Base-by-base conservation (phyloP, 2,797 vertebrate genomes). In the Neosilurus hyrtlii region DNA sequence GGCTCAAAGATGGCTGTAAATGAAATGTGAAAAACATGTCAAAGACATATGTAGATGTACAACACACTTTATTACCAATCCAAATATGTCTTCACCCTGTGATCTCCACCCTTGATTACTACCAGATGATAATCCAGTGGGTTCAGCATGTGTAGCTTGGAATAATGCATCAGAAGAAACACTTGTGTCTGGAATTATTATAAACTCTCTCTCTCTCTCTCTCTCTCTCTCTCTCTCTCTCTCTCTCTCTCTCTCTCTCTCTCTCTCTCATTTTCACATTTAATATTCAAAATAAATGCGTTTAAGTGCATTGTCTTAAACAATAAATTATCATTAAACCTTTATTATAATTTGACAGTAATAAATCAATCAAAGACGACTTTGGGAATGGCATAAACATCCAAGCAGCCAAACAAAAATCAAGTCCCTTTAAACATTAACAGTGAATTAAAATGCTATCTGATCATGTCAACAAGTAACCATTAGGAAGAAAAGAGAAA, bases 51-150 rank as follows among this genome's bases (percentile, higher is more conserved):
- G 18, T 52, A 75, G 71, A 82, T 57, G 52, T 82, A 18, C n/a
- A 71, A 35, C 71, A 66, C 59, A 66, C 51, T 57, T 82, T 51
- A 66, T 66, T 56, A 81, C 52, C 67, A 26, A 18, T 82, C 62
- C 35, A 59, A 82, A 75, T 65, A 68, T 57, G 59, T 54, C 24
- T 54, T 65, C 72, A 49, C 43, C 8, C 43, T 43, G 43, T 43
- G 63, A 82, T 68, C 65, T 75, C 63, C 59, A 65, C 10, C 62
- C 62, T 57, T 82, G 49, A 74, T 82, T 72, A 67, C 72, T 37
- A 75, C 71, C 81, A 82, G 61, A 75, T 82, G 67, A 71, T 35
- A 62, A 18, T 26, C 15, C 62, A 52, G 20, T 72, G 71, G 35
- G 61, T 43, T 65, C 24, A 75, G 35, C 35, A 24, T 26, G 66